A percentile compares a stretch with the other conserved stretches of the same genome.
These are phyloP conservation scores for silkworm (Bombyx mori) DNA, from an alignment of 1,140 invertebrate species.

Conservation along the genomic window ASM3026992v2 NC_085130.1:13262001-13262500, in stretches of 20 bases:
- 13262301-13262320: constrained; percentile 15
- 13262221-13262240: constrained; percentile 10
- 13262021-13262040: no score
- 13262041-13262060: no score
- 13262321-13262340: constrained; percentile 12
- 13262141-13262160: constrained; percentile 12
- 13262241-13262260: constrained; percentile 13
- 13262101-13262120: no score
- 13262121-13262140: constrained; percentile 2
- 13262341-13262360: constrained; percentile 14
- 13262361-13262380: constrained; percentile 6
- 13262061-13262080: no score
- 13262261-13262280: constrained; percentile 11
- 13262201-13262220: constrained; percentile 11
- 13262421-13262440: constrained; percentile 2
- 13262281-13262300: constrained; percentile 12
- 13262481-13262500: neutral
- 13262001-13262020: no score
- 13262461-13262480: constrained; percentile 20
- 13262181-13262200: constrained; percentile 16
- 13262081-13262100: no score
- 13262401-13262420: no score
- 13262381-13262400: no score
- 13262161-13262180: constrained; percentile 11
- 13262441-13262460: constrained; percentile 26